Conservation (phyloP, 2,797 vertebrate genomes). For the Mus caroli region DNA sequence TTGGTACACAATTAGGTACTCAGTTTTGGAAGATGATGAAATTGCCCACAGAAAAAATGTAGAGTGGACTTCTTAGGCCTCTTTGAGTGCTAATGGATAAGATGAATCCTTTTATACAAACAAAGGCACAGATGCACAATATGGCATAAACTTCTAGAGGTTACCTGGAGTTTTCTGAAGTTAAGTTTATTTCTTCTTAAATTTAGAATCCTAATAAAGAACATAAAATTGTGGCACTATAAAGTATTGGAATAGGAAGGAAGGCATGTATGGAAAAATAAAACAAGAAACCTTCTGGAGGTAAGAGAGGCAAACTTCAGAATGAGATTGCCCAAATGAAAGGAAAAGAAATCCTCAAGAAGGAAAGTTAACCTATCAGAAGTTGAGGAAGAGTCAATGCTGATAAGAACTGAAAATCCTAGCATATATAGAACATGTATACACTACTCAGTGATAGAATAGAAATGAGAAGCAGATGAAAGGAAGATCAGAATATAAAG, state of each 20-base stretch:
- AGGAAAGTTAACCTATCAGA: not conserved
- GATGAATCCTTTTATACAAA: not conserved
- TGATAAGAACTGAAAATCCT: not conserved
- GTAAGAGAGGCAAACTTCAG: not conserved
- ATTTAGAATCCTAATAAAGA: conserved; percentile 35
- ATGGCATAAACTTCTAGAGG: not conserved
- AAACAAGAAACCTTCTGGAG: not conserved
- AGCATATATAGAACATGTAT: not conserved
- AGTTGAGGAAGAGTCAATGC: not conserved
- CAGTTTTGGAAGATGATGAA: not conserved
- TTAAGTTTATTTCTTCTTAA: conserved; percentile 27
- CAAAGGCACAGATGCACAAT: not conserved
- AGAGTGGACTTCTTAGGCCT: not conserved
- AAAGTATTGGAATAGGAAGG: not conserved
- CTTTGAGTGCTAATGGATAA: conserved; percentile 58
- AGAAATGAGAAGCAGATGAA: not conserved
- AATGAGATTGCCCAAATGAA: not conserved
- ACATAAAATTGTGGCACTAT: not conserved
- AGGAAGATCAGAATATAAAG: not conserved
- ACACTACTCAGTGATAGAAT: not conserved
- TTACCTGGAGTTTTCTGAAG: conserved; percentile 48
- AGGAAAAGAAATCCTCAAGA: conserved; percentile 43
- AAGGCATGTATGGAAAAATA: not conserved
- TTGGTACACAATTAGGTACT: conserved; percentile 6
- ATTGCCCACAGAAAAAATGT: conserved; percentile 20